Evolutionary conservation across 2,113 vertebrate species (phyloP).

Genomic region (Cyanoderma ruficeps): DNA sequence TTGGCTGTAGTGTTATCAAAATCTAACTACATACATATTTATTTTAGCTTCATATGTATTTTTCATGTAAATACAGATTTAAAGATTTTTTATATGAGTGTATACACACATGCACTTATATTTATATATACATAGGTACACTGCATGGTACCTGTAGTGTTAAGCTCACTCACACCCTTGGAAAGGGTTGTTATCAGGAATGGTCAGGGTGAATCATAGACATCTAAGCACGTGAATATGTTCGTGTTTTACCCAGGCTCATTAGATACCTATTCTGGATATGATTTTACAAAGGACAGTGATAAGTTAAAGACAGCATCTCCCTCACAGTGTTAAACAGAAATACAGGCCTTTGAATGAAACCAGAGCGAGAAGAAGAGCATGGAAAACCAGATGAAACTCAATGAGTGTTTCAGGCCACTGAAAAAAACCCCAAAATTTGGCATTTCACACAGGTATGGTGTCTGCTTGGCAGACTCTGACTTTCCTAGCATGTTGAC

Average conservation of each 20-base stretch:
- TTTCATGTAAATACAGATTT: not conserved
- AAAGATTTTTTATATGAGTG: not conserved
- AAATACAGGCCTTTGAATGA: not conserved
- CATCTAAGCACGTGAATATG: not conserved
- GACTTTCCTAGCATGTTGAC: not conserved
- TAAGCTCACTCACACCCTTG: not conserved
- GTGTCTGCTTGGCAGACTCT: not conserved
- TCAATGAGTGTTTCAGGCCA: not conserved
- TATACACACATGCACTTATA: not conserved
- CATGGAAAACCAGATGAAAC: not conserved
- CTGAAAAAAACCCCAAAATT: not conserved
- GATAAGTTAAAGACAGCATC: not conserved
- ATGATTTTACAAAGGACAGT: not conserved
- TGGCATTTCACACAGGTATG: not conserved
- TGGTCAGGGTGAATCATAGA: not conserved
- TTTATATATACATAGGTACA: not conserved
- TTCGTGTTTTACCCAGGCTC: conserved; percentile 10
- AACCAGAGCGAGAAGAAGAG: not conserved
- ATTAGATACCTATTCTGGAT: not conserved
- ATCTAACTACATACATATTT: not conserved
- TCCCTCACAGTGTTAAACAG: not conserved
- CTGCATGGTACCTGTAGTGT: not conserved
- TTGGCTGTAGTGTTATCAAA: not conserved
- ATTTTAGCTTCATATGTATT: not conserved
- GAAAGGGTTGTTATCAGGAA: not conserved